Percentiles rank a stretch among this genome's conserved stretches.
phyloP scores from a whole-genome alignment of 2,113 vertebrate genomes.

The Oenanthe oenanthe region DNA sequence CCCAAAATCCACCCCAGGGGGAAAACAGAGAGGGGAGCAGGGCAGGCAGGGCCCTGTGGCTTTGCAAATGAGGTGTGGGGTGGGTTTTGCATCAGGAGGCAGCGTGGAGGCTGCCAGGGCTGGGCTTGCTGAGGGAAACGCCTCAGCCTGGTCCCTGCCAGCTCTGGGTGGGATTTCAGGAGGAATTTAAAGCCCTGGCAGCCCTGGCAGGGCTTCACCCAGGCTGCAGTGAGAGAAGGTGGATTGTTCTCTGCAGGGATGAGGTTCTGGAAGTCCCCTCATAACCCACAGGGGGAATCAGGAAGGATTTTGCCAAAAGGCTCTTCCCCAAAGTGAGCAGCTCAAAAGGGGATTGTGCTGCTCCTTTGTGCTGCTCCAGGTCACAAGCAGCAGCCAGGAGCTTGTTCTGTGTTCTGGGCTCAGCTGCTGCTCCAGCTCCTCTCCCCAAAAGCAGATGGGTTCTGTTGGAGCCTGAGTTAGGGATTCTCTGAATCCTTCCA shows the following conservation, averaged over 20 bases:
- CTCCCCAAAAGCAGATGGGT: fast-evolving
- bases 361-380: background rate
- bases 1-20: background rate
- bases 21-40: background rate
- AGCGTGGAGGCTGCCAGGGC: background rate
- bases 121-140: background rate
- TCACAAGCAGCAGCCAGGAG: background rate
- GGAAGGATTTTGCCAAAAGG: background rate
- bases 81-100: background rate
- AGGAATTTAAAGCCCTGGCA: background rate
- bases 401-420: background rate
- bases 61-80: background rate
- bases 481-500: too few species aligned
- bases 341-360: background rate
- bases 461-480: too few species aligned
- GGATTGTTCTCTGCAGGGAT: background rate
- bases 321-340: background rate
- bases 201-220: background rate
- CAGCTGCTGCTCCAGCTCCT: background rate
- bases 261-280: background rate
- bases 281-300: background rate
- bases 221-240: background rate
- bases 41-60: background rate
- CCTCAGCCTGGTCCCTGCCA: background rate
- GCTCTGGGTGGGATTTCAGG: background rate